Evolutionary conservation across 2,113 vertebrate genomes (phyloP).

Genomic region (Stigmatopora nigra): DNA sequence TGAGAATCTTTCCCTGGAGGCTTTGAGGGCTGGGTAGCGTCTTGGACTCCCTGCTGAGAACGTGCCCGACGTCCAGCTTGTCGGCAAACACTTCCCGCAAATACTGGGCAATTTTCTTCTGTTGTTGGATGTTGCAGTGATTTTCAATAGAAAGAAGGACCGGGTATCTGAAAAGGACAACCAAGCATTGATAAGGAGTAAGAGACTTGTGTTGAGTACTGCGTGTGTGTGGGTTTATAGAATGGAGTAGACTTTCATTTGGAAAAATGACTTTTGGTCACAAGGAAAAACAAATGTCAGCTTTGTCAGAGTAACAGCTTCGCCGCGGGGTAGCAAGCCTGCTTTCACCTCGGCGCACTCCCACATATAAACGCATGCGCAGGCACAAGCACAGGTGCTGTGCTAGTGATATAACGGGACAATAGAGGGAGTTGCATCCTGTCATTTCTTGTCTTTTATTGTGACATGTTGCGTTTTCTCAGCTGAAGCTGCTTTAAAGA

Average conservation of each 20-base stretch:
- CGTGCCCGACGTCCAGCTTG: conserved; percentile 81
- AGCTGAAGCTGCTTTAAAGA: conserved; percentile 10
- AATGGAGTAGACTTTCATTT: conserved; percentile 32
- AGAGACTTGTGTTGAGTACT: not conserved
- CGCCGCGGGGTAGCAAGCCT: conserved; percentile 29
- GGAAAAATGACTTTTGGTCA: conserved; percentile 48
- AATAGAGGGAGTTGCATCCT: conserved; percentile 6
- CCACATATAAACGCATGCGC: conserved; percentile 9
- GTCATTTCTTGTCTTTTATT: conserved; percentile 24
- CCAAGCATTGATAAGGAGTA: not conserved
- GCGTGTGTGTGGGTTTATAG: not conserved
- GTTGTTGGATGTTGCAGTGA: conserved; percentile 92
- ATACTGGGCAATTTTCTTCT: conserved; percentile 92
- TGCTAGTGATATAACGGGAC: conserved; percentile 16
- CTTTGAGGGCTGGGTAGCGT: conserved; percentile 86
- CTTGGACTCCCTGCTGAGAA: conserved; percentile 72
- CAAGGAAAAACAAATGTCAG: conserved; percentile 56
- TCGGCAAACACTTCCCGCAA: conserved; percentile 86
- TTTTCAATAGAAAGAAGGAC: conserved; percentile 95
- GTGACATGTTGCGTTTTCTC: conserved; percentile 9
- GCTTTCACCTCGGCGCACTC: conserved; percentile 28
- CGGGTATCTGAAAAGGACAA: conserved; percentile 72
- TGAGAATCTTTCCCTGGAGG: conserved; percentile 89
- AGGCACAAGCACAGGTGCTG: not conserved
- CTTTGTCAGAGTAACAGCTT: conserved; percentile 51